phyloP scores from a whole-genome alignment of 2,113 vertebrate species.

The Sceloporus undulatus region DNA sequence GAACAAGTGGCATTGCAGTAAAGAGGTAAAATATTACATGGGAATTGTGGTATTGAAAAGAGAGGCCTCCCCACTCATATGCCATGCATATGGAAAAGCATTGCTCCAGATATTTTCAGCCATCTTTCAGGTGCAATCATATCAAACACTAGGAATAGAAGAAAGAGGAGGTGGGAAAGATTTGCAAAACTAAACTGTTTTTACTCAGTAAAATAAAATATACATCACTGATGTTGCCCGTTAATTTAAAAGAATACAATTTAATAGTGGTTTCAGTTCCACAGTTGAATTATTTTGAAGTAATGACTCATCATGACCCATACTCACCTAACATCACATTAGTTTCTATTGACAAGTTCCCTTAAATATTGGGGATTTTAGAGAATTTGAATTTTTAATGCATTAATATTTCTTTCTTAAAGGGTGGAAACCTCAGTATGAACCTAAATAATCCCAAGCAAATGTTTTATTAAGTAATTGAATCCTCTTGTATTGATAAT shows the following conservation, averaged over 20 bases:
- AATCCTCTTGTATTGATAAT: slow-evolving; percentile 36
- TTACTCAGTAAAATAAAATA: slow-evolving; percentile 49
- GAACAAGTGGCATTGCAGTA: slow-evolving; percentile 27
- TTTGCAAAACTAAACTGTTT: slow-evolving; percentile 22
- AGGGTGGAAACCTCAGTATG: slow-evolving; percentile 14
- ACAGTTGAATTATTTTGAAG: slow-evolving; percentile 36
- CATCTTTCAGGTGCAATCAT: slow-evolving; percentile 49
- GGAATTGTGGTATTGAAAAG: not conserved
- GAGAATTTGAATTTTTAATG: slow-evolving; percentile 40
- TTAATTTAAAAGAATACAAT: slow-evolving; percentile 17
- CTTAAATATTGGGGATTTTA: not conserved
- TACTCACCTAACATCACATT: slow-evolving; percentile 41
- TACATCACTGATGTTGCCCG: slow-evolving; percentile 58
- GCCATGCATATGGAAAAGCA: not conserved
- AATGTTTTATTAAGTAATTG: slow-evolving; percentile 10
- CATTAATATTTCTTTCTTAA: slow-evolving; percentile 16
- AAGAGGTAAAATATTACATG: not conserved
- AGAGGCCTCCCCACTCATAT: slow-evolving; percentile 8
- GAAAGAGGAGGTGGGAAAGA: not conserved
- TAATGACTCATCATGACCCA: slow-evolving; percentile 23
- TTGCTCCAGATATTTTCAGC: slow-evolving; percentile 23
- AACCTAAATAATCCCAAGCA: not conserved
- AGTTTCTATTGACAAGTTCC: slow-evolving; percentile 37
- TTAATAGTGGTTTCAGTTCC: slow-evolving; percentile 48
- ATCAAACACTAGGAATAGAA: slow-evolving; percentile 12